Base-by-base conservation (phyloP, 2,113 vertebrate genomes). In the Plectropomus leopardus region DNA sequence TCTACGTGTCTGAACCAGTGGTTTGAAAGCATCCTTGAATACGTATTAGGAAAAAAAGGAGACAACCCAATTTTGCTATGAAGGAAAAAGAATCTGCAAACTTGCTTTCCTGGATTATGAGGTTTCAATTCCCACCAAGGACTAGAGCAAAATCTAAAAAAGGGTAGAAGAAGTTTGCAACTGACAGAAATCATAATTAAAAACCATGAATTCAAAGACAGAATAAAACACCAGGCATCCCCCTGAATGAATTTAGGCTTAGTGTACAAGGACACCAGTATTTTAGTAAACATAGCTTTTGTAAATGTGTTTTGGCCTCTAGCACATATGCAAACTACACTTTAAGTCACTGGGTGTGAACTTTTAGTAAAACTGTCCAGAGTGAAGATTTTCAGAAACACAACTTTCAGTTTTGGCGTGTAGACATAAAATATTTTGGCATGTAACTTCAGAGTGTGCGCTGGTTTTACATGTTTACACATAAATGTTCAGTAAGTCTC, bases 41-140 rank as follows among this genome's bases (percentile, higher is more conserved):
- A 71, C 32, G 19, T 60, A 60, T 58, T 66, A 34, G 47, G 57
- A 58, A 16, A 68, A n/a, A 85, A 82, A 55, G 42, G 26, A 73
- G 80, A 73, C 30, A 70, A 77, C 13, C 60, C 45, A 57, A 48
- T 75, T 76, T 77, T 58, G 51, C 69, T 19, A 58, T 15, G 28
- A 76, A 71, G 30, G 17, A 26, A 40, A 72, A 70, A 28, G 7
- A 28, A 67, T 5, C 1, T 1, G 14, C 1, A 1, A 30, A 47
- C 13, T 34, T 26, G 42, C 11, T n/a, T 51, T 21, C 0, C 19
- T 40, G 16, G 17, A 78, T 30, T 26, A 14, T 51, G 36, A 67
- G 16, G 26, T 57, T 30, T 30, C 34, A 26, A 78, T 76, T 82
- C 61, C 59, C 30, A 51, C 48, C 36, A 45, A 70, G 13, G 10